Base-by-base conservation (phyloP, 2,888 invertebrate species). In the Galerucella calmariensis region DNA sequence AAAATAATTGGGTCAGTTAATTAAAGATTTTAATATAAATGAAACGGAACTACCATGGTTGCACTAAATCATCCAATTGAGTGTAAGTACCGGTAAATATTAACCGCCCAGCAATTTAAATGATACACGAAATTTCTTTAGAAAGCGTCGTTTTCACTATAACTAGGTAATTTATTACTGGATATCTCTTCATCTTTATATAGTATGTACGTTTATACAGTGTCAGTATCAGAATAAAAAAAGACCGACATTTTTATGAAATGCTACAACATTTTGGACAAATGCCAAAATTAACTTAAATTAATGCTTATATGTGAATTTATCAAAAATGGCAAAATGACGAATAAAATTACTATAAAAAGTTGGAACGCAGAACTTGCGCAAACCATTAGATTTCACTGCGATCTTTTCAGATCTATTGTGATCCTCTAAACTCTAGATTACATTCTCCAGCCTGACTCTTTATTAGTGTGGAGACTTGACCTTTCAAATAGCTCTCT, bases 81-180 rank as follows among this genome's bases (percentile, higher is more conserved):
- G 12, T 56, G 16, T 12, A 48, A 48, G 48, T 35, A 61, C 61
- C 12, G 58, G 58, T 11, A 59, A 8, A 27, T 1, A 59, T 59
- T 16, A 56, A 16, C 14, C 12, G 61, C 35, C 27, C 27, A 8
- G 35, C 27, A 35, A 35, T 61, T 61, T 35, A 35, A 61, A 61
- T 61, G 35, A 61, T 61, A 11, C 48, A 48, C 67, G 67, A 53
- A 67, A 41, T 67, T 67, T 67, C 67, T 67, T 41, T 67, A 67
- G 67, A 67, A 67, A 67, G 67, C 46, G 11, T n/a, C 67, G 67
- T 67, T 56, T 67, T 41, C 67, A 53, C 67, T 48, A 6, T 10
- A 65, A 41, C 6, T 20, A 63, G 11, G 4, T 65, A 11, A 44
- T 41, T 8, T 41, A 41, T 41, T 8, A 41, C 35, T 41, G 35